Conservation (phyloP, 2,113 vertebrate species). For the Leptosomus discolor region DNA sequence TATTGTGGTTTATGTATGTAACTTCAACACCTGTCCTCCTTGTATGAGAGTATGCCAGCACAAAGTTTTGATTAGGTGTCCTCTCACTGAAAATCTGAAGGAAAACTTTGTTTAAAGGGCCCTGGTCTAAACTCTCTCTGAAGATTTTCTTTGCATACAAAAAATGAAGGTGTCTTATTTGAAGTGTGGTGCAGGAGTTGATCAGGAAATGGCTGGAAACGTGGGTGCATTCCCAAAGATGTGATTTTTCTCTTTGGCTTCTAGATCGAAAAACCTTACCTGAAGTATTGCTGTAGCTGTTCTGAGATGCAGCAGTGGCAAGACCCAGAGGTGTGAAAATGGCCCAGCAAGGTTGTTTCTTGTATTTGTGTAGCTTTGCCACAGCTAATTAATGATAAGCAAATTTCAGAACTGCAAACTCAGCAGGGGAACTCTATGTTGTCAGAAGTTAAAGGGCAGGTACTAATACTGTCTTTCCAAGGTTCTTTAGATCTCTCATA, state of each 20-base stretch:
- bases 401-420: not conserved
- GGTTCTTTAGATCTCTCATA: not conserved
- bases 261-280: not conserved
- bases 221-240: not conserved
- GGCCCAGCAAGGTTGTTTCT: not conserved
- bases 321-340: not conserved
- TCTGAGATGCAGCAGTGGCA: not conserved
- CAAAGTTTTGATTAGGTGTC: not conserved
- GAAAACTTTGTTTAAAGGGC: not conserved
- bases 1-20: not conserved
- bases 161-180: not conserved
- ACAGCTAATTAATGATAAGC: not conserved
- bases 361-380: accelerated
- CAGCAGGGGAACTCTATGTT: not conserved
- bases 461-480: not conserved
- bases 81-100: not conserved
- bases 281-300: not conserved
- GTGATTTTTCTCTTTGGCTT: not conserved
- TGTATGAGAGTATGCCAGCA: not conserved
- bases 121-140: not conserved
- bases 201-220: not conserved
- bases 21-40: not conserved
- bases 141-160: not conserved
- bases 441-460: not conserved
- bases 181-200: not conserved